Base-by-base conservation (phyloP, 2,113 vertebrate genomes). In the Guaruba guarouba region DNA sequence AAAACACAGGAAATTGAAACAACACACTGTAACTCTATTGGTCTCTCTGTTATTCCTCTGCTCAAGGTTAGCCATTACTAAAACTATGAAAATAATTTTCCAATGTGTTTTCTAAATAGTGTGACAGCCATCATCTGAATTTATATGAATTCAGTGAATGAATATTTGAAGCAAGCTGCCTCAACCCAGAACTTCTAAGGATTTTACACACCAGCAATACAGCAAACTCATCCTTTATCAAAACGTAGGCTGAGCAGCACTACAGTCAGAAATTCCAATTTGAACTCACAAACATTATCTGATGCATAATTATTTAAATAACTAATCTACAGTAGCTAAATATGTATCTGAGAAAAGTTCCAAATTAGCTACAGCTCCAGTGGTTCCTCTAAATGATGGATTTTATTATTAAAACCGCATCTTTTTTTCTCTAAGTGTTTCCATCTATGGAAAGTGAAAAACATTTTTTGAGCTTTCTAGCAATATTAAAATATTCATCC, bases 111-210 rank as follows among this genome's bases (percentile, higher is more conserved):
- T 88, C 83, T 84, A 83, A 90, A 75, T 44, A 74, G 43, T 39
- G 49, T 46, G 57, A 80, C 73, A 84, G 39, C 41, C n/a, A 35
- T 75, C 55, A 91, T 55, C 52, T 61, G 39, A 84, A 91, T 83
- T 80, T 84, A 91, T 55, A 61, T 22, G 9, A 71, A 88, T 61
- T 71, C 41, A 55, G 24, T 39, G 46, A 62, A 71, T 84, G 78
- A 93, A 77, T 88, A 88, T 91, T 82, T 84, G 88, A 82, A 90
- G 61, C 86, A 86, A 82, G 44, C 76, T 86, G 86, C 63, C 61
- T 74, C 51, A 89, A 68, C 31, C 25, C 24, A 82, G 66, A 82
- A 68, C 75, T 37, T 80, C 75, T 46, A 82, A 61, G 61, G 61
- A 63, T 78, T 88, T 78, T 82, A 41, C 35, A 62, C 25, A 62